Percentiles rank a stretch among this genome's conserved stretches.
Evolutionary conservation across 2,797 vertebrate species (phyloP).

Genomic region (Bucorvus abyssinicus): DNA sequence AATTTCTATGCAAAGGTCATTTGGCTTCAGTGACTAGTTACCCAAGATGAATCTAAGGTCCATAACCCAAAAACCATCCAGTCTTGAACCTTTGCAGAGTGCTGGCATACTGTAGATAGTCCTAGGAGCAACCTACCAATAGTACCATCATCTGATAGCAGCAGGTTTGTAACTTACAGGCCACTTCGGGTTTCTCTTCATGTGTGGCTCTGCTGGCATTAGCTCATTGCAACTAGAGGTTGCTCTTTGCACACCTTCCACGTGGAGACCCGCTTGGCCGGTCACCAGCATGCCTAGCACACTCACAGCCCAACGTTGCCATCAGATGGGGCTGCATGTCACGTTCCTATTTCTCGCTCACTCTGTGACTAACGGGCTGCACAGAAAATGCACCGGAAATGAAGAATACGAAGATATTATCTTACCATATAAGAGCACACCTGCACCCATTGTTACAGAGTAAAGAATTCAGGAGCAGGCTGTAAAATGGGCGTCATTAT

Average conservation of each 20-base stretch:
- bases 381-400: neutral
- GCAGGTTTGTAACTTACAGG: neutral
- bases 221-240: neutral
- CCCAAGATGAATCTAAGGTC: neutral
- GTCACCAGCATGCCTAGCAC: neutral
- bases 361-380: neutral
- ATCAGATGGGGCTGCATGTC: neutral
- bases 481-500: neutral
- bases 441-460: neutral
- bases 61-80: neutral
- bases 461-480: neutral
- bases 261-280: fast-evolving
- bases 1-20: neutral
- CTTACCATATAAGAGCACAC: neutral
- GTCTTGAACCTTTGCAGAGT: neutral
- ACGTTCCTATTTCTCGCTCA: neutral
- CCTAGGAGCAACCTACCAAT: neutral
- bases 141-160: neutral
- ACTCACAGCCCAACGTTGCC: neutral
- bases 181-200: neutral
- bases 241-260: neutral
- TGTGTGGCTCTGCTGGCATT: neutral
- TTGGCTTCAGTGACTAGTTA: neutral
- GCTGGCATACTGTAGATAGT: neutral
- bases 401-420: neutral